Percentiles rank a stretch among this genome's conserved stretches.
phyloP scores from a whole-genome alignment of 2,888 invertebrate species.

The Orgyia antiqua region DNA sequence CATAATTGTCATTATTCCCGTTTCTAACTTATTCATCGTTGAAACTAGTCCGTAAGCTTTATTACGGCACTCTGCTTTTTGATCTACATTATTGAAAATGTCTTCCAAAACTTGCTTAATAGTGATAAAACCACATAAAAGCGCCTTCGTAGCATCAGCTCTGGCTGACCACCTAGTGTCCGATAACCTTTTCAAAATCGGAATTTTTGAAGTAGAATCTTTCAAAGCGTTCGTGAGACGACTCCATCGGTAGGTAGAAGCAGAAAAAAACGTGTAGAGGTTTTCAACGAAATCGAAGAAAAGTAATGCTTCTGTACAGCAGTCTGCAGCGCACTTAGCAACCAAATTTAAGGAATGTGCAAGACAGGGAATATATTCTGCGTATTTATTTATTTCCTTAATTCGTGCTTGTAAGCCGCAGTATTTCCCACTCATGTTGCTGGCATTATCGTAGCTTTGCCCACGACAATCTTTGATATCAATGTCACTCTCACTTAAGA shows the following conservation, averaged over 20 bases:
- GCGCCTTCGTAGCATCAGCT: neutral
- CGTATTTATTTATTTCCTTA: neutral
- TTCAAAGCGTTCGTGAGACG: neutral
- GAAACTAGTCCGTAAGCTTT: neutral
- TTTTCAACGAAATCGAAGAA: neutral
- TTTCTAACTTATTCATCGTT: no score
- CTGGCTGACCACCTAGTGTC: neutral
- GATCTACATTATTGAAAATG: slow-evolving; percentile 1
- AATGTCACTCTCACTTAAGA: neutral
- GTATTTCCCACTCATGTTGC: neutral
- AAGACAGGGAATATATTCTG: slow-evolving; percentile 1
- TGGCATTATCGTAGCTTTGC: slow-evolving; percentile 1
- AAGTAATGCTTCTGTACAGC: neutral
- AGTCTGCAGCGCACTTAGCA: neutral
- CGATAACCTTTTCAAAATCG: neutral
- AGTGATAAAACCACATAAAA: neutral
- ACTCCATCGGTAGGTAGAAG: neutral
- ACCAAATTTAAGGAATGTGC: slow-evolving; percentile 1
- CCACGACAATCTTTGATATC: slow-evolving; percentile 1
- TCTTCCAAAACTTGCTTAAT: neutral
- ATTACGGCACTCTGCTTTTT: slow-evolving; percentile 1
- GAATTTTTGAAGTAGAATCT: neutral
- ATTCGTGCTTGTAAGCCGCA: neutral
- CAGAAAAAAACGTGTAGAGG: neutral
- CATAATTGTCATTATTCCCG: no score